phyloP scores from a whole-genome alignment of 1,140 invertebrate genomes.

The Daktulosphaira vitifoliae region DNA sequence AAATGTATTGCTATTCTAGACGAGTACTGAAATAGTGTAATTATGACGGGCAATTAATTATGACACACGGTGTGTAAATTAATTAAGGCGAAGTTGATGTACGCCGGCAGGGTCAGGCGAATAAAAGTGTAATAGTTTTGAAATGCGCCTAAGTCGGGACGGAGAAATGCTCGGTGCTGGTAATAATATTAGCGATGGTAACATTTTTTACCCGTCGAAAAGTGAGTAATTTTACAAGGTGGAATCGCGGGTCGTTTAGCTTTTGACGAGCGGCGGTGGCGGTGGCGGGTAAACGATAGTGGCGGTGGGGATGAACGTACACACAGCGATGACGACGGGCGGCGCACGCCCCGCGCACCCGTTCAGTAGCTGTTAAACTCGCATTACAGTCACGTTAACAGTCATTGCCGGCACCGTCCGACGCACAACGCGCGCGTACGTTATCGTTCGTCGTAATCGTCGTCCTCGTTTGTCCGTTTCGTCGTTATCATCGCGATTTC shows the following conservation, averaged over 20 bases:
- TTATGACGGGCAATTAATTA: too few species aligned
- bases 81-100: too few species aligned
- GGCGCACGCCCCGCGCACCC: slow-evolving; percentile 31
- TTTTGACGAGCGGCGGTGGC: slow-evolving; percentile 16
- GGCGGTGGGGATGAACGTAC: slow-evolving; percentile 8
- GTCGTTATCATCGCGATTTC: neutral
- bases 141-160: too few species aligned
- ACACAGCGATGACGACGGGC: neutral
- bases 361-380: slow-evolving; percentile 34
- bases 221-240: neutral
- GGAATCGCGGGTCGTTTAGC: slow-evolving; percentile 20
- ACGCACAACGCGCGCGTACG: slow-evolving; percentile 1
- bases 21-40: too few species aligned
- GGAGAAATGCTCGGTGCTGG: too few species aligned
- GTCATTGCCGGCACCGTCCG: slow-evolving; percentile 21
- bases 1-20: too few species aligned
- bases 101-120: too few species aligned
- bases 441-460: neutral
- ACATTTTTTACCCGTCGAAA: slow-evolving; percentile 26
- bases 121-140: too few species aligned
- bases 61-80: too few species aligned
- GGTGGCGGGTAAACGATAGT: neutral
- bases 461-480: neutral
- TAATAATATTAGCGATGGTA: too few species aligned
- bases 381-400: slow-evolving; percentile 32